Base-by-base conservation (phyloP, 2,888 invertebrate genomes). In the Adelphocoris suturalis region DNA sequence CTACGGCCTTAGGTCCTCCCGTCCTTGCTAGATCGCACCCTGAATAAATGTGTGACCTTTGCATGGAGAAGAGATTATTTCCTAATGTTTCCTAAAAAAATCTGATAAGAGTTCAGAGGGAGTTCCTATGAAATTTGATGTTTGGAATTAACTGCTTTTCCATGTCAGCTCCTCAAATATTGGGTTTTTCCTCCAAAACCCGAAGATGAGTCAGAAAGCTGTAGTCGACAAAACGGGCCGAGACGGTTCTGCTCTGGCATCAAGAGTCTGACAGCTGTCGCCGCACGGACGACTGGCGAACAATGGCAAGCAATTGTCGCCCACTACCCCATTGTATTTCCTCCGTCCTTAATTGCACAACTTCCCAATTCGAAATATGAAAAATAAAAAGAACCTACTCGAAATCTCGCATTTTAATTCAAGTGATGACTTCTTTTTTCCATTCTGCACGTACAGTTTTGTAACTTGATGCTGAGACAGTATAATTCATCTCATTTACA, bases 301-400 rank as follows among this genome's bases (percentile, higher is more conserved):
- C 82, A 82, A 82, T 82, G 82, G 82, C 55, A 52, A 48, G 78
- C 78, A 82, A 82, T 27, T 52, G 27, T 82, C 82, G 82, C 82
- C 82, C 82, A 82, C 82, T 23, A 46, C n/a, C 14, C 81, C 52
- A 82, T 82, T 82, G 82, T 82, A 52, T 52, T 52, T 52, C 47
- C 27, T 46, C 16, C 48, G 82, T 52, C 48, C 82, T 52, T 52
- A 82, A 82, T 82, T 82, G 82, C 82, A 52, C 82, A 82, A 82
- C 82, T 52, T 82, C 82, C 82, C 47, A 23, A 82, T 52, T 82
- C 37, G 52, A 82, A 82, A 82, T 47, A 82, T 48, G 82, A 82
- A 52, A 48, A 82, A 82, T 52, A 27, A 52, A 80, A 80, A 80
- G 47, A 80, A 80, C 27, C 76, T 16, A 47, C 48, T 48, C 52